Evolutionary conservation across 2,888 invertebrate genomes (phyloP).

Genomic region (Cosmia trapezina): DNA sequence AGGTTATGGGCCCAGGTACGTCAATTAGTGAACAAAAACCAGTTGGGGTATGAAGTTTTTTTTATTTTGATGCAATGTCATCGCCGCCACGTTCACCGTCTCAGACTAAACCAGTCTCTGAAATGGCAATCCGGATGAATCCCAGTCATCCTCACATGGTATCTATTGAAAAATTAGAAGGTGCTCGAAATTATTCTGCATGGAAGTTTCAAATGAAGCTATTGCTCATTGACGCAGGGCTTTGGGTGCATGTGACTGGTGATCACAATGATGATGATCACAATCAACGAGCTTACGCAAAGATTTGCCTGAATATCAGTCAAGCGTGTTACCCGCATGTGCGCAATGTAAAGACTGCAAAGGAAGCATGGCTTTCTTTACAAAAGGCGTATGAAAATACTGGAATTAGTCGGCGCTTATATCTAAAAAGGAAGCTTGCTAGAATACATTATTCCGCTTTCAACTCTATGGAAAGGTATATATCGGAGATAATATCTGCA

Average conservation of each 20-base stretch:
- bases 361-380: slow-evolving; percentile 3
- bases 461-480: slow-evolving; percentile 5
- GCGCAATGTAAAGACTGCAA: neutral
- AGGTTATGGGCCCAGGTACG: no score
- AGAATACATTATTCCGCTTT: slow-evolving; percentile 7
- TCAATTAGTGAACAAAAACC: no score
- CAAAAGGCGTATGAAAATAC: slow-evolving; percentile 3
- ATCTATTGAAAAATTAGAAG: slow-evolving; percentile 5
- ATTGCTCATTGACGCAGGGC: slow-evolving; percentile 4
- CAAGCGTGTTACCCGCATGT: neutral
- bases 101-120: no score
- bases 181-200: slow-evolving; percentile 1
- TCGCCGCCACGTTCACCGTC: no score
- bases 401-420: slow-evolving; percentile 1
- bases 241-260: neutral
- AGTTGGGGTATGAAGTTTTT: no score
- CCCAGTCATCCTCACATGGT: no score
- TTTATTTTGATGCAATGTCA: no score
- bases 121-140: no score
- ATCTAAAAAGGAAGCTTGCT: slow-evolving; percentile 1
- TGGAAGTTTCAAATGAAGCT: slow-evolving; percentile 7
- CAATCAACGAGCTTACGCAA: no score
- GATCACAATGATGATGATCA: no score
- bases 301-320: no score
- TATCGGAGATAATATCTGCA: neutral